These are phyloP conservation scores for Lithophane leautieri DNA, from an alignment of 2,888 invertebrate species.

Conservation along the genomic window DNA sequence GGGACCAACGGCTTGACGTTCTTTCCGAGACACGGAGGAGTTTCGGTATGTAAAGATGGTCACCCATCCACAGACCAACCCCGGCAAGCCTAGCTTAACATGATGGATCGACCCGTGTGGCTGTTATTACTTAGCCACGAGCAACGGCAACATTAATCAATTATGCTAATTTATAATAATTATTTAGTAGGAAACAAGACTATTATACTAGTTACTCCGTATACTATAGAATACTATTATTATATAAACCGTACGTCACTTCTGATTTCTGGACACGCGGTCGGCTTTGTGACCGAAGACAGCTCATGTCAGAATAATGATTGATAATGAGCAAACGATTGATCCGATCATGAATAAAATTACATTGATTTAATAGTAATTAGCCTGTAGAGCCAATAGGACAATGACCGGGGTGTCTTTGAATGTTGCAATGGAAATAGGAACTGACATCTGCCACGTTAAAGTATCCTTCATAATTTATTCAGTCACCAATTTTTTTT, in stretches of 20 bases:
- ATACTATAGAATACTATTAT: too few relatives aligned
- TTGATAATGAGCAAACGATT: slow-evolving; percentile 47
- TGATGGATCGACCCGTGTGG: too few relatives aligned
- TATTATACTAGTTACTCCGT: not conserved
- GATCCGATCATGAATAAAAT: slow-evolving; percentile 50
- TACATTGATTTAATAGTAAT: slow-evolving; percentile 31
- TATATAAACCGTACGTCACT: slow-evolving; percentile 26
- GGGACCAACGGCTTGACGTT: too few relatives aligned
- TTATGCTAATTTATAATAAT: slow-evolving; percentile 9
- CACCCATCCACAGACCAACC: too few relatives aligned
- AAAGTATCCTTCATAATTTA: not conserved
- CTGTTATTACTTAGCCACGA: too few relatives aligned
- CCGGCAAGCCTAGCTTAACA: too few relatives aligned
- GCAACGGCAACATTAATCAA: slow-evolving; percentile 6
- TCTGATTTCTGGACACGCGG: slow-evolving; percentile 53
- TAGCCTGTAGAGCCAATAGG: slow-evolving; percentile 7
- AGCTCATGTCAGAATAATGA: slow-evolving; percentile 48
- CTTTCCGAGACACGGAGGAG: too few relatives aligned
- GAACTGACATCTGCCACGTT: not conserved
- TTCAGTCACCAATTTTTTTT: not conserved
- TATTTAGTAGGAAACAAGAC: not conserved
- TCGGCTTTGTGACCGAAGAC: slow-evolving; percentile 50
- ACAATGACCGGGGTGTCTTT: slow-evolving; percentile 13
- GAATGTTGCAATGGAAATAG: not conserved
- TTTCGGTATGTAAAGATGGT: too few relatives aligned